Base-by-base conservation (phyloP, 2,888 invertebrate species). In the Acheta domesticus region DNA sequence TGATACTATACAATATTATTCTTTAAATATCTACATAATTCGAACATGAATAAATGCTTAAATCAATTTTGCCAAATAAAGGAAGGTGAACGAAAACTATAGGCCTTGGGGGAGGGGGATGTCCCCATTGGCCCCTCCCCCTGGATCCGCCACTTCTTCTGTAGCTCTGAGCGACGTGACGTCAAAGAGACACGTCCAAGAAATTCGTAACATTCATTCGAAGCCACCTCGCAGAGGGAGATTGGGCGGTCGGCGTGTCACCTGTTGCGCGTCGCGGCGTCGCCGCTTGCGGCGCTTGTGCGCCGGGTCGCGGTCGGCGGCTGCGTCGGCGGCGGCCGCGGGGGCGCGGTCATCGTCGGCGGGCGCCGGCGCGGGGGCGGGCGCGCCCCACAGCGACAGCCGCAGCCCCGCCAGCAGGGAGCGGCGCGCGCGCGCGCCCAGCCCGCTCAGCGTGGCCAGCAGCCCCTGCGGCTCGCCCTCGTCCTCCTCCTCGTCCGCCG, bases 401-500 rank as follows among this genome's bases (percentile, higher is more conserved):
- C 62, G 14, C 16, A 62, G 62, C 2, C 62, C 62, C 62, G 62
- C 62, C 14, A n/a, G 16, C 16, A 62, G 62, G 2, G 62, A 62
- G 16, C 62, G 14, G 14, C 62, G 62, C 4, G n/a, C 62, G 62
- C 62, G 62, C 62, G 62, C 62, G 14, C 62, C 62, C 62, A 62
- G n/a, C 12, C n/a, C n/a, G 62, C 62, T 62, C 16, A 62, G 11
- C 50, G 75, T 48, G 16, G 77, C 79, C 4, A 77, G 75, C 1
- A 62, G 62, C 62, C 62, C 62, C 14, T n/a, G 16, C 16, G 14
- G 4, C 62, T 81, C 81, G 50, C 73, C 79, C 79, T 77, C 73
- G 49, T 77, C 76, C 23, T 82, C 82, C 76, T 82, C 62, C n/a
- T n/a, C 62, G 62, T 11, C 62, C 12, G 11, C 81, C 75, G 62